Evolutionary conservation across 2,113 vertebrate species (phyloP), one percentile per base, ranked within the genome.

Genomic region (Seriola aureovittata): DNA sequence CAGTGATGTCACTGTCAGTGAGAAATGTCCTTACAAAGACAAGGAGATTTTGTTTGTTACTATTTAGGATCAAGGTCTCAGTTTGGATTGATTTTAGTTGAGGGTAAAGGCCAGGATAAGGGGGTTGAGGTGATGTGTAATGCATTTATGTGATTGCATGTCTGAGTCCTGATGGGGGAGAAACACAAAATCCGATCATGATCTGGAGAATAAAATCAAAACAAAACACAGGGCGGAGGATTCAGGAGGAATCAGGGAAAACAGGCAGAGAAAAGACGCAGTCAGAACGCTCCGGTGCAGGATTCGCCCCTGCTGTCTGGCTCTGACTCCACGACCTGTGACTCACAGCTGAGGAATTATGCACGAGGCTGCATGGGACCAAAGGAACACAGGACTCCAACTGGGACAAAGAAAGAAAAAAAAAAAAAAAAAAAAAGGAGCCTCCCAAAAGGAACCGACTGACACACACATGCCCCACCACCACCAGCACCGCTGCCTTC

Each of bases 321-420:
- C 65, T 80, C 44, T 80, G 81, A 90, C 87, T 87, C 71, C 11
- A 10, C 36, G 82, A 92, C 89, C 92, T 66, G 63, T 94, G 89
- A 93, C 85, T 92, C 92, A 93, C 38, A 55, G 79, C 80, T 80
- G 72, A 92, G 80, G 92, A 91, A 92, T 92, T 86, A 71, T 81
- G 69, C 83, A 82, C 58, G 44, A 88, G 77, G 65, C 85, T 74
- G 70, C 80, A 77, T 85, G 70, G 70, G 88, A 81, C 78, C 88
- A 77, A 80, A 87, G 50, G 77, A 90, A 75, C 86, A 72, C 80
- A 73, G 76, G 74, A 83, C 75, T 89, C 84, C 89, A 86, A 81
- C 70, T 75, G 84, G 76, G 83, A 80, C 29, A 75, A 60, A 79
- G 76, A 85, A 29, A 29, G 29, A 29, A 29, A 23, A 23, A 23